These are phyloP conservation scores for Cydia splendana DNA, from an alignment of 1,140 invertebrate species.

Conservation along the genomic window DNA sequence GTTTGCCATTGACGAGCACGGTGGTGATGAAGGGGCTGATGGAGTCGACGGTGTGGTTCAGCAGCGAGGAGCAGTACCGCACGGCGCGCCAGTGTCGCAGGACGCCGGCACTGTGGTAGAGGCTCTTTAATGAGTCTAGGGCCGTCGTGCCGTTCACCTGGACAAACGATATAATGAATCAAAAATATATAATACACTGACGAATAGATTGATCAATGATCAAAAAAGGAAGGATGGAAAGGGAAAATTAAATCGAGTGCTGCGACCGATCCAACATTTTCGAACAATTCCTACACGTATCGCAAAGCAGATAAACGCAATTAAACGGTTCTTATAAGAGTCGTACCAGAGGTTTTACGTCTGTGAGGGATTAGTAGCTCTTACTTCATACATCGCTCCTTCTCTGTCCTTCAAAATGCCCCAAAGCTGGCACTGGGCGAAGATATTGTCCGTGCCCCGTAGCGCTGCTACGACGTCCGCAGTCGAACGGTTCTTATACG, in stretches of 20 bases:
- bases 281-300: no score
- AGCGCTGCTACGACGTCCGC: conserved; percentile 88
- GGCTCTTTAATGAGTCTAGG: conserved; percentile 85
- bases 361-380: no score
- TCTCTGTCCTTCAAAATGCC: conserved; percentile 92
- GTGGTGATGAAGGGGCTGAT: conserved; percentile 99
- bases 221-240: no score
- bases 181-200: no score
- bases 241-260: no score
- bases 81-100: conserved; percentile 96
- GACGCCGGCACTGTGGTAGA: conserved; percentile 94
- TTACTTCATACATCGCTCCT: conserved; percentile 87
- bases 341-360: no score
- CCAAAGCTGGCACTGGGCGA: conserved; percentile 90
- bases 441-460: conserved; percentile 85
- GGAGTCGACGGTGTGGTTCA: conserved; percentile 97
- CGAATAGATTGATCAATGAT: no score
- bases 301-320: no score
- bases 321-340: no score
- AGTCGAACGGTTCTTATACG: conserved; percentile 82
- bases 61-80: conserved; percentile 94
- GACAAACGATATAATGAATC: conserved; percentile 26
- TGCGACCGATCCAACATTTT: no score
- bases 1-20: conserved; percentile 97
- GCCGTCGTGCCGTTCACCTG: conserved; percentile 82